Base-by-base conservation (phyloP, 2,113 vertebrate genomes). In the Trematomus loennbergii region DNA sequence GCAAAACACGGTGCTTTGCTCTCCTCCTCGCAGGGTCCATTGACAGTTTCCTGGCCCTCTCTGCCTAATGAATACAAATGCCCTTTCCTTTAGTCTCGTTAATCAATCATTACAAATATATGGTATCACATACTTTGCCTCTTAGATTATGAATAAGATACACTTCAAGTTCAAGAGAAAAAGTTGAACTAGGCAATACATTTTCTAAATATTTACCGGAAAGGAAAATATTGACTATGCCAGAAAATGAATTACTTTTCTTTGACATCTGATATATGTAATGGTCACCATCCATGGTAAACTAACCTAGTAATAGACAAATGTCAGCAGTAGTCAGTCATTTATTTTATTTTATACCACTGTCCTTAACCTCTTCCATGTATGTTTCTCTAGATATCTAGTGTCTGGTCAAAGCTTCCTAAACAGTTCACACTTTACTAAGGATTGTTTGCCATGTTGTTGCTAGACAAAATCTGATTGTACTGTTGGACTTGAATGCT, bases 81-180 rank as follows among this genome's bases (percentile, higher is more conserved):
- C 20, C 33, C 22, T 12, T 43, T 6, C 40, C 54, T n/a, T 67
- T 40, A 29, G 36, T 46, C 20, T 15, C 20, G n/a, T 57, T 55
- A 20, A 49, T 60, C 15, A 53, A 13, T 46, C 54, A 65, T 80
- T 69, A 22, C 78, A 66, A 79, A 53, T 12, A 72, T 57, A 62
- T 50, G 5, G 40, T 45, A 20, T 18, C 11, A 46, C 55, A 46
- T 57, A 11, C 12, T 33, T 2, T 45, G 45, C n/a, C 22, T 25
- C 25, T 25, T 46, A 66, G 80, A 66, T 36, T 46, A 43, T 43
- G 5, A 54, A 72, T 3, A 52, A 25, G 52, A 54, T 8, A 66
- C 16, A 48, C 22, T 13, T 20, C 69, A 64, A 29, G 29, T 29
- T 29, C 29, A 29, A 29, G 29, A 29, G 3, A 29, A 40, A 40